Evolutionary conservation across 2,113 vertebrate species (phyloP).

Genomic region (Pelmatolapia mariae): DNA sequence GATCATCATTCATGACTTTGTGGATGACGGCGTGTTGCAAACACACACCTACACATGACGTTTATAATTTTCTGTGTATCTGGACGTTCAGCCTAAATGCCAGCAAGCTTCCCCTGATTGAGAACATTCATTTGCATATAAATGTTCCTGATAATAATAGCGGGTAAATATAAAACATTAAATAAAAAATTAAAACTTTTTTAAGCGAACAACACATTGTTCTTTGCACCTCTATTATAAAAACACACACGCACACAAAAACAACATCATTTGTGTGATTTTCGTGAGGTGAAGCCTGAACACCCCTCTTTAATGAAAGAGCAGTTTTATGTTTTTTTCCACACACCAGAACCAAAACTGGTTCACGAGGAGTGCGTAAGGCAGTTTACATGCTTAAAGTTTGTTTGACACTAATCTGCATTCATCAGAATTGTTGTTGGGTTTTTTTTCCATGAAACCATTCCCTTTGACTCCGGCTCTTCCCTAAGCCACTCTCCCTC

Average conservation of each 20-base stretch:
- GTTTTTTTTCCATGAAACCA: fast-evolving
- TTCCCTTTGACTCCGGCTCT: background rate
- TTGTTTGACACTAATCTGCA: background rate
- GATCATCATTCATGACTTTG: background rate
- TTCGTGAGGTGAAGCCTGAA: background rate
- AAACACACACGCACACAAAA: background rate
- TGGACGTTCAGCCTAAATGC: background rate
- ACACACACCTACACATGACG: background rate
- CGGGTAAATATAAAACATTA: background rate
- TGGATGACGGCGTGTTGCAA: background rate
- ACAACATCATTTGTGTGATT: background rate
- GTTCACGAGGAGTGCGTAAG: background rate
- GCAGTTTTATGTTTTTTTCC: background rate
- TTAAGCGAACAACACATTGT: background rate
- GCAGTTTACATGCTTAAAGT: background rate
- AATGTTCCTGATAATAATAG: background rate
- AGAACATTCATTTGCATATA: background rate
- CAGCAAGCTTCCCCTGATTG: background rate
- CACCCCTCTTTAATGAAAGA: background rate
- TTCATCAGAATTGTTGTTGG: background rate
- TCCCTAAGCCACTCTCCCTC: background rate
- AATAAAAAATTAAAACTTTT: background rate
- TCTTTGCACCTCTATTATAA: background rate
- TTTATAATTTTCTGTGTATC: background rate
- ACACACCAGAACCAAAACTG: background rate